Evolutionary conservation across 2,888 invertebrate species (phyloP), one percentile per base, ranked within the genome.

Genomic region (Sinodicranocentrus sp.): DNA sequence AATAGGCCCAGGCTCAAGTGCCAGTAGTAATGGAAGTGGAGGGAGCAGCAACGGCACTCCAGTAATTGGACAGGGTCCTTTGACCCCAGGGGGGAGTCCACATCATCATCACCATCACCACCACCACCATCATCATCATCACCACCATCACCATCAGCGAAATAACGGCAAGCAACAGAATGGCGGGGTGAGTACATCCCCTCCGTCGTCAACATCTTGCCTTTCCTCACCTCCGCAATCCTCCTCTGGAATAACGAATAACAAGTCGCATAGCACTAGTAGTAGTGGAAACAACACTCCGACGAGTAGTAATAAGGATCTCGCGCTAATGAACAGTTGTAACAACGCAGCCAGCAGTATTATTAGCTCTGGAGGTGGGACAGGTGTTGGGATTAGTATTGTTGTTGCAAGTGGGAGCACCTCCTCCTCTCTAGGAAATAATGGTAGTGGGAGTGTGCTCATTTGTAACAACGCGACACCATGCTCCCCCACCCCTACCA

Each of bases 141-240:
- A 76, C 21, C 82, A 76, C 57, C 84, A 84, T 68, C 78, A 72
- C 19, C 85, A 87, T 48, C 85, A 85, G 39, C 52, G 85, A 21
- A 82, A 73, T 65, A 86, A 86, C 59, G 86, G 84, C 67, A 73
- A 84, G 44, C 80, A 84, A 28, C 82, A 86, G 21, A 83, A 85
- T 17, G 84, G 82, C 26, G 82, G 76, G 17, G 82, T 28, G 25
- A 80, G 63, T 5, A 76, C 68, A 3, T 63, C 83, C 17, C 73
- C 48, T 10, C 5, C 15, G 48, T n/a, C 48, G 48, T n/a, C 48
- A 17, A 48, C 8, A 3, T 48, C 48, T 3, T 48, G 33, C 82
- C 10, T 65, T 67, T 23, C 71, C 25, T 52, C 68, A 6, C 3
- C 26, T 17, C 8, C 43, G 3, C 33, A n/a, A n/a, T n/a, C 61